These are phyloP conservation scores for Sarcoramphus papa DNA, from an alignment of 2,797 vertebrate genomes.

Conservation along the genomic window DNA sequence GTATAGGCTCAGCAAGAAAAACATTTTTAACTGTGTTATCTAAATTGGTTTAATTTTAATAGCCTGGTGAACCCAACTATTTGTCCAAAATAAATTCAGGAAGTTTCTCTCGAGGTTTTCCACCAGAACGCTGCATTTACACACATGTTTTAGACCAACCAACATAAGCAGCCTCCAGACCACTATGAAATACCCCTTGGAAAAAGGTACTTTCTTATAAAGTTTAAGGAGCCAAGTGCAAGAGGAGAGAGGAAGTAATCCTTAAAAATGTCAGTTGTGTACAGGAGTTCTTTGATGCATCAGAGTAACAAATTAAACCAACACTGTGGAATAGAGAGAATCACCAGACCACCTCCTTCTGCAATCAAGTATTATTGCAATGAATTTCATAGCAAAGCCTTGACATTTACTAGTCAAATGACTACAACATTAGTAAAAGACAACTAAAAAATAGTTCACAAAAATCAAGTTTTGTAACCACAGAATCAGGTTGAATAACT, in stretches of 20 bases:
- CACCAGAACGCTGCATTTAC: not conserved
- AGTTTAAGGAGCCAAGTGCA: not conserved
- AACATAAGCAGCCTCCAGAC: not conserved
- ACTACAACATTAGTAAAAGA: not conserved
- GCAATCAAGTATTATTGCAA: not conserved
- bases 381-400: not conserved
- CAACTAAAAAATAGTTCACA: not conserved
- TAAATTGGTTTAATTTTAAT: not conserved
- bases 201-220: not conserved
- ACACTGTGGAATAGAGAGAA: not conserved
- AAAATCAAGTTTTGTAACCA: not conserved
- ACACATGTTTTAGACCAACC: fast-evolving
- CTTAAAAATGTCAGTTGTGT: not conserved
- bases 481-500: not conserved
- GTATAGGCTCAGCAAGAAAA: not conserved
- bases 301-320: not conserved
- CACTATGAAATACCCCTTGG: fast-evolving
- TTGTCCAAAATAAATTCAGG: not conserved
- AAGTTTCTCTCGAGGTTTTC: not conserved
- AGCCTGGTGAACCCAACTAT: not conserved
- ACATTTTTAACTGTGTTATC: not conserved
- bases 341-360: not conserved
- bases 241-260: not conserved
- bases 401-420: not conserved
- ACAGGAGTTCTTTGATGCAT: not conserved